Evolutionary conservation across 2,113 vertebrate species (phyloP).

Genomic region (Rhagologus leucostigma): DNA sequence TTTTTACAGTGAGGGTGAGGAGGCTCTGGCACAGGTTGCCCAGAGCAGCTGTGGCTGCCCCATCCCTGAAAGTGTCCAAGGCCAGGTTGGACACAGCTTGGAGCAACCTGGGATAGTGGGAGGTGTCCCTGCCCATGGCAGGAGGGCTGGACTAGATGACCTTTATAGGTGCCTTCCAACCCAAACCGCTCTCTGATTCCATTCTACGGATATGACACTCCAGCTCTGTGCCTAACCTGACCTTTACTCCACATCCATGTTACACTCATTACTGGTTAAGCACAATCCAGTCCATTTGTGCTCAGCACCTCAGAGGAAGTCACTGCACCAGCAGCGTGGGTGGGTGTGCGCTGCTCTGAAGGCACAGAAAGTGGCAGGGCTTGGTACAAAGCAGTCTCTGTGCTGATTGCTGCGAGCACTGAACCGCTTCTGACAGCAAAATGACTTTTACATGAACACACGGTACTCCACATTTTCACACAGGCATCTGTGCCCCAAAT

Average conservation of each 20-base stretch:
- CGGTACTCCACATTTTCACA: not conserved
- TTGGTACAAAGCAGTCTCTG: not conserved
- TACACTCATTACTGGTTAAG: not conserved
- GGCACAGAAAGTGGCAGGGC: not conserved
- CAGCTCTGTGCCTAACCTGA: not conserved
- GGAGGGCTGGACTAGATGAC: not conserved
- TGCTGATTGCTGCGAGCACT: not conserved
- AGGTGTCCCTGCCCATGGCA: not conserved
- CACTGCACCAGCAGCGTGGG: accelerated
- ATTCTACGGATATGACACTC: not conserved
- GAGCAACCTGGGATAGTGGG: accelerated
- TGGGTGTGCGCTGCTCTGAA: not conserved
- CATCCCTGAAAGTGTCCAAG: not conserved
- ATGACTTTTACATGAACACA: not conserved
- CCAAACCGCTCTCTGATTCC: not conserved
- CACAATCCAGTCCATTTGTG: not conserved
- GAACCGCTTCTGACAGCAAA: not conserved
- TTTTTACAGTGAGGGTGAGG: not conserved
- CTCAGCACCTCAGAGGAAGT: not conserved
- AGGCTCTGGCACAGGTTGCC: not conserved
- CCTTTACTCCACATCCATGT: not conserved
- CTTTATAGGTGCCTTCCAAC: not conserved
- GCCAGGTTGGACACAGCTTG: accelerated
- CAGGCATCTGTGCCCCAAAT: not conserved
- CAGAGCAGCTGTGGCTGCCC: not conserved